phyloP scores from a whole-genome alignment of 2,797 vertebrate species.

The Halcyon leucocephala region DNA sequence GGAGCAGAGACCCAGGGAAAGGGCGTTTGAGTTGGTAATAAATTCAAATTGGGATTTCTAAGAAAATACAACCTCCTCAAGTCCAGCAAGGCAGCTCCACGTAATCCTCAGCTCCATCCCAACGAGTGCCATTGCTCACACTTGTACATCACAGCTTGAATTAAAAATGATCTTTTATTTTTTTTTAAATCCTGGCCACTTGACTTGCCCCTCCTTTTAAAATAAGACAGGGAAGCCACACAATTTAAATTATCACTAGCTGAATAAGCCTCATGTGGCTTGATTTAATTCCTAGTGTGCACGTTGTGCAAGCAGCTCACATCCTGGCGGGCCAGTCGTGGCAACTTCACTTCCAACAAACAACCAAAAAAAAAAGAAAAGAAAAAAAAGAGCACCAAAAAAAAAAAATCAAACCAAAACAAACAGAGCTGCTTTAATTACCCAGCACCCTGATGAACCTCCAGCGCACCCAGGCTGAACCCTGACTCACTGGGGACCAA shows the following conservation, averaged over 20 bases:
- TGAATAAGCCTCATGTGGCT: not conserved
- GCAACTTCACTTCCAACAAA: not conserved
- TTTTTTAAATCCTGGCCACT: not conserved
- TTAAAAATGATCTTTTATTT: not conserved
- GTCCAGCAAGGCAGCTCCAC: not conserved
- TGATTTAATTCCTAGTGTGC: not conserved
- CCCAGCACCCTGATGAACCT: not conserved
- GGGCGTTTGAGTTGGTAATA: fast-evolving
- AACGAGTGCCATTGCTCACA: not conserved
- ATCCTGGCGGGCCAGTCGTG: fast-evolving
- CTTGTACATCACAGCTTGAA: not conserved
- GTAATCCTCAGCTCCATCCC: not conserved
- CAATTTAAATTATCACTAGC: not conserved
- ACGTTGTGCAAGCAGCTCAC: not conserved
- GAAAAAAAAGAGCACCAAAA: too few species aligned
- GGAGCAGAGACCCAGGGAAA: not conserved
- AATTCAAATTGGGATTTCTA: not conserved
- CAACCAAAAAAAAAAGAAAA: not conserved
- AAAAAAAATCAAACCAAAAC: too few species aligned
- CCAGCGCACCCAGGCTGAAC: not conserved
- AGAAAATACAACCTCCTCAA: not conserved
- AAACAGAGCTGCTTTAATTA: not conserved
- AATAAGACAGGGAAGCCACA: not conserved
- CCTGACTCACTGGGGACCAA: fast-evolving
- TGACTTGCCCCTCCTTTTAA: not conserved